phyloP scores from a whole-genome alignment of 2,888 invertebrate species.

The Chrysolina americana region DNA sequence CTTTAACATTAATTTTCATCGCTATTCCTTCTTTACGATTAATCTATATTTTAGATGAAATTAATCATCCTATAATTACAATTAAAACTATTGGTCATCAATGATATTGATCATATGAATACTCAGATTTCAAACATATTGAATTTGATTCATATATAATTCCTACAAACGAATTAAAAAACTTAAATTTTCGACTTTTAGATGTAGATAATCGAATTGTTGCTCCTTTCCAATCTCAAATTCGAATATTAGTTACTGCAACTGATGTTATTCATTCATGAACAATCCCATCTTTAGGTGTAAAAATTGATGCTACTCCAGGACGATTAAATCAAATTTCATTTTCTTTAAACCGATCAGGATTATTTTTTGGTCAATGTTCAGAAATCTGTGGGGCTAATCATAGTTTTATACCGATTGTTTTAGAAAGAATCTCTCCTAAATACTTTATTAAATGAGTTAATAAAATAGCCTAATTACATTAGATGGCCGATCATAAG shows the following conservation, averaged over 20 bases:
- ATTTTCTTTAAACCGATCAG: constrained; percentile 76
- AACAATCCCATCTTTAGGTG: constrained; percentile 75
- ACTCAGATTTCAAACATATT: constrained; percentile 73
- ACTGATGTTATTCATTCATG: constrained; percentile 79
- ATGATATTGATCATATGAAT: constrained; percentile 73
- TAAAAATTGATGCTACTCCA: constrained; percentile 78
- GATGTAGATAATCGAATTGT: constrained; percentile 77
- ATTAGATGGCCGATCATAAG: constrained; percentile 81
- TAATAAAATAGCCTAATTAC: constrained; percentile 70
- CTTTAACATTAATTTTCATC: constrained; percentile 76
- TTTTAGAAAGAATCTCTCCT: constrained; percentile 74
- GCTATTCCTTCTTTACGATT: constrained; percentile 75
- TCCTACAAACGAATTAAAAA: constrained; percentile 67
- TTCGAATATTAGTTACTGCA: constrained; percentile 76
- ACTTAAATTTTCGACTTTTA: constrained; percentile 73
- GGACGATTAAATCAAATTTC: constrained; percentile 78
- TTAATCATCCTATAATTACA: constrained; percentile 73
- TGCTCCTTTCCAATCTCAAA: constrained; percentile 75
- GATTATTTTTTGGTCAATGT: constrained; percentile 82
- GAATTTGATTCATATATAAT: constrained; percentile 78
- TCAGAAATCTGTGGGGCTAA: constrained; percentile 88
- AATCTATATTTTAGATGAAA: constrained; percentile 76
- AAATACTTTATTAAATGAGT: constrained; percentile 75
- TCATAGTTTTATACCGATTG: constrained; percentile 86
- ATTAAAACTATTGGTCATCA: constrained; percentile 78